Base-by-base conservation (phyloP, 1,140 invertebrate species). In the Bacillus rossius region DNA sequence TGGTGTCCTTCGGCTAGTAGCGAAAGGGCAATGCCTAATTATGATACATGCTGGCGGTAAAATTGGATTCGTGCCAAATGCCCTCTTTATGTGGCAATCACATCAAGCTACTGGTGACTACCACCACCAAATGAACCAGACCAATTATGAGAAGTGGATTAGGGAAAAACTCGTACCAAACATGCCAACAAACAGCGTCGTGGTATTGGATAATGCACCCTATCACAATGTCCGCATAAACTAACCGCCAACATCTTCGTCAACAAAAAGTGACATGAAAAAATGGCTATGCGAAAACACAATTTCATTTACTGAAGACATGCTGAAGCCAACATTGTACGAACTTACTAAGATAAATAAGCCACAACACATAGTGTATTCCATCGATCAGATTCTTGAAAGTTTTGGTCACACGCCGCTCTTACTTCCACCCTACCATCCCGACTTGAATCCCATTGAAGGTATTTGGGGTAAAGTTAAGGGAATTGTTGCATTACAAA, bases 181-280 rank as follows among this genome's bases (percentile, higher is more conserved):
- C 45, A 37, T 75, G 10, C 65, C 62, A 16, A n/a, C 38, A 10
- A 61, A 65, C 23, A 60, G 52, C 17, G 63, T 74, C 23, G 55
- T 72, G 8, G 65, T 75, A 0, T 64, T 75, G 17, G 72, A 75
- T 47, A 73, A 74, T 59, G 73, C 69, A 10, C 57, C 70, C 0
- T 75, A 75, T 55, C 70, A 73, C 59, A 65, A 61, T 50, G 61
- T 59, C 23, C 63, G 69, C 60, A 20, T 29, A 25, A 55, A 67
- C 43, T 65, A 62, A 53, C 42, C 58, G 19, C 67, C 69, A 48
- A 63, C 57, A 42, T 48, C 55, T n/a, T 25, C 41, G 20, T 42
- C 37, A 19, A 61, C 50, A 40, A 70, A 70, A 64, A 20, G 23
- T 14, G 59, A 69, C 14, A 72, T 70, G 58, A 34, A 56, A 51